Base-by-base conservation (phyloP, 2,113 vertebrate species). In the Forbesichthys papilliferus region DNA sequence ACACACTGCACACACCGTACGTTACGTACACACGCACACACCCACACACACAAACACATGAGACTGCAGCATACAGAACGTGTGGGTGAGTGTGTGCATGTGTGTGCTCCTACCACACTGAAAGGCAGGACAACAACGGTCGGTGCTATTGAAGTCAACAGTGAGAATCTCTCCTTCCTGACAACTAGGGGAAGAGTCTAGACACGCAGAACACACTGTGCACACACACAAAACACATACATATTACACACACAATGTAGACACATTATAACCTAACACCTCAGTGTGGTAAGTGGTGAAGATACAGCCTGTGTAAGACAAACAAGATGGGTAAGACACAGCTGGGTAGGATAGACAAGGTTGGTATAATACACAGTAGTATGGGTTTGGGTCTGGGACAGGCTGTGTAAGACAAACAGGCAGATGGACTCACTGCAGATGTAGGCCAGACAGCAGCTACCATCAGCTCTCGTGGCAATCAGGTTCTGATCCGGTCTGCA, bases 121-220 rank as follows among this genome's bases (percentile, higher is more conserved):
- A 77, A 97, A 99, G 12, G 81, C 56, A 14, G 97, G 97, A 65
- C 97, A 99, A 90, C 97, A 98, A 60, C 89, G 93, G 33, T 95
- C 95, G 0, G 96, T 96, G 62, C 90, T 93, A 80, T 96, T 97
- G 20, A 83, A 67, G 75, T 93, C 91, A 68, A 98, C 95, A 0
- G 89, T 94, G 74, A 98, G 92, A 6, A 93, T 78, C 83, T 98
- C 98, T 58, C 96, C 96, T 51, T 95, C 92, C 84, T 91, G 91
- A 73, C 98, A 99, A 68, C 84, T 82, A 0, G 96, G 95, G 66
- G 93, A 90, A 0, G 76, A 77, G 61, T 93, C 92, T 0, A 83
- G 79, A 77, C 98, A 98, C 52, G 92, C 72, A 0, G 83, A 75
- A 0, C 98, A 99, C 70, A 94, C 98, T 99, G 86, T n/a, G 20